Conservation (phyloP, 64 coral and sea anemone genomes). For the Montipora capricornis region DNA sequence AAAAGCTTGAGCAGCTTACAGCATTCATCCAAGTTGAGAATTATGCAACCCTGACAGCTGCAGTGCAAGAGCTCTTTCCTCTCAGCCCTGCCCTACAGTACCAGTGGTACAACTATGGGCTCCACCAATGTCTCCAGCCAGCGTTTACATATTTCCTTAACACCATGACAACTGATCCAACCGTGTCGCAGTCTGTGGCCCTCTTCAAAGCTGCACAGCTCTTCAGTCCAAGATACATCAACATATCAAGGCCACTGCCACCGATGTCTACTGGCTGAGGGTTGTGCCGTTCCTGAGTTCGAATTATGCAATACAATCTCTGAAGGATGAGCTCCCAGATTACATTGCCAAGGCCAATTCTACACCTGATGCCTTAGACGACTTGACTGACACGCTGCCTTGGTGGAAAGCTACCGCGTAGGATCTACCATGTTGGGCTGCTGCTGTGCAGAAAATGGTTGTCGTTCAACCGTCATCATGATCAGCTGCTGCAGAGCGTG, state of each 20-base stretch:
- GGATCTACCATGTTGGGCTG: slow-evolving; percentile 37
- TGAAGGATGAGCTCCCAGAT: slow-evolving; percentile 36
- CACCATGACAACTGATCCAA: slow-evolving; percentile 39
- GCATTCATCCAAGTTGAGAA: slow-evolving; percentile 42
- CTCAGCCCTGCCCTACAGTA: neutral
- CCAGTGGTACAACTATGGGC: slow-evolving; percentile 40
- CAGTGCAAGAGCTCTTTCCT: slow-evolving; percentile 41
- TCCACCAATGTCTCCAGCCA: slow-evolving; percentile 46
- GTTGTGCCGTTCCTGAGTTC: slow-evolving; percentile 35
- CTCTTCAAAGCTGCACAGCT: slow-evolving; percentile 63
- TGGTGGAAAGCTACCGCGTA: slow-evolving; percentile 24
- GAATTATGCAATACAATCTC: slow-evolving; percentile 16
- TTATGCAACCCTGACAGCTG: slow-evolving; percentile 3
- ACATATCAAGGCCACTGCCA: slow-evolving; percentile 29
- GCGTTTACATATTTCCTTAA: slow-evolving; percentile 51
- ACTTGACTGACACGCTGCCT: slow-evolving; percentile 6
- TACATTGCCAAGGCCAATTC: slow-evolving; percentile 47
- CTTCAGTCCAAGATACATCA: slow-evolving; percentile 42
- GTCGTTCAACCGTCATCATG: slow-evolving; percentile 47
- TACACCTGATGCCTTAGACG: slow-evolving; percentile 50
- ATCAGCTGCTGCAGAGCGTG: slow-evolving; percentile 45
- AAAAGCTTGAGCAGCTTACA: slow-evolving; percentile 44
- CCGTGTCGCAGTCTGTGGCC: slow-evolving; percentile 23
- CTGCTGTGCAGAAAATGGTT: slow-evolving; percentile 49
- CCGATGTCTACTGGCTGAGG: slow-evolving; percentile 43